Evolutionary conservation across 2,113 vertebrate species (phyloP).

Genomic region (Catharus bicknelli): DNA sequence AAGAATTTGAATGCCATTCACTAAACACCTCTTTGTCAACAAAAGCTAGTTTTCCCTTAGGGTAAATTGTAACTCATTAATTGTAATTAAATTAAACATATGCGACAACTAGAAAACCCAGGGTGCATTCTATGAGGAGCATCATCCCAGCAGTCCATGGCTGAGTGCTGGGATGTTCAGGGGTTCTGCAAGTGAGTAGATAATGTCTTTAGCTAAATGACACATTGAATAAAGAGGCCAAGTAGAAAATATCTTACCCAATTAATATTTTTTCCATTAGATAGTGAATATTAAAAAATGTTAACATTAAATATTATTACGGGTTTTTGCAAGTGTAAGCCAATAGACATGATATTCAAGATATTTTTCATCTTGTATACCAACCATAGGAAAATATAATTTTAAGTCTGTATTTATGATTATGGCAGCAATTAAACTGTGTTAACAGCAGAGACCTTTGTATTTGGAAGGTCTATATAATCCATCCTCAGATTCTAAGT

Average conservation of each 20-base stretch:
- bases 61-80: slow-evolving; percentile 81
- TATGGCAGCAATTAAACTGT: slow-evolving; percentile 4
- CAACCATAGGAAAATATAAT: neutral
- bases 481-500: neutral
- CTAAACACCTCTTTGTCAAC: slow-evolving; percentile 77
- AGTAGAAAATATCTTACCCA: neutral
- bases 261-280: neutral
- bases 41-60: slow-evolving; percentile 75
- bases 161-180: neutral
- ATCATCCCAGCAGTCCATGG: neutral
- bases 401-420: neutral
- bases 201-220: neutral
- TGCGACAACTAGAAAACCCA: slow-evolving; percentile 74
- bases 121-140: slow-evolving; percentile 60
- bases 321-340: neutral
- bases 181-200: neutral
- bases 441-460: slow-evolving; percentile 8
- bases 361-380: neutral
- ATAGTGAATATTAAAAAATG: neutral
- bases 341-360: neutral
- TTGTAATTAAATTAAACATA: slow-evolving; percentile 81
- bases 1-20: slow-evolving; percentile 79
- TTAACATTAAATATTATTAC: neutral
- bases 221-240: neutral
- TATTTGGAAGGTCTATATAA: neutral